Base-by-base conservation (phyloP, 2,888 invertebrate genomes). In the Phortica okadai region DNA sequence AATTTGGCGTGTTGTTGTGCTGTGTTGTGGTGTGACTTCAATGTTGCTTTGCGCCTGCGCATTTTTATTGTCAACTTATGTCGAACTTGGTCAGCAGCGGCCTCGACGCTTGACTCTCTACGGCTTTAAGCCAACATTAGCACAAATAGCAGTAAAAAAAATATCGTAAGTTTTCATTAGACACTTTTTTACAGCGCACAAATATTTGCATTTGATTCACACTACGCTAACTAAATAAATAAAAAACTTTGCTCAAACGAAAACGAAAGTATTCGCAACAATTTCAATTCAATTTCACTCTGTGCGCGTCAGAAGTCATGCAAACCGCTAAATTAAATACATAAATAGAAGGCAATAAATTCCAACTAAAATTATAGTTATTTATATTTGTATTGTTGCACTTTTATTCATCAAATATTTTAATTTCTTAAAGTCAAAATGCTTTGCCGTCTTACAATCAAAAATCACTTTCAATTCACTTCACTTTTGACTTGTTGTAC, bases 1-100 rank as follows among this genome's bases (percentile, higher is more conserved):
- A 76, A 74, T 54, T 74, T 62, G 77, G 42, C 62, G 54, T 33
- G 62, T 76, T 77, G 72, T 76, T 77, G 74, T 74, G 66, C 72
- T 74, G 21, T 73, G 80, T 79, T 58, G 78, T 69, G 54, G 76
- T 33, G 33, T 33, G 33, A 33, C 33, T 33, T 33, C 33, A 33
- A 33, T 33, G 33, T 33, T 33, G 33, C 21, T 50, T 41, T 64
- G 33, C 33, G 41, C 14, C 64, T 64, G 64, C 64, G 64, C 41
- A 33, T 33, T 25, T 25, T 62, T 62, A 62, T 62, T 62, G 62
- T 11, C 25, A 62, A 33, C 64, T 21, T 14, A 3, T 21, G 64
- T 64, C 11, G 62, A 6, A 25, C 25, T 62, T 59, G 16, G 16
- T 59, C 21, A 25, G 59, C 59, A 59, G 59, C 25, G 59, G 59